Evolutionary conservation across 2,113 vertebrate species (phyloP).

Genomic region (Neogale vison): DNA sequence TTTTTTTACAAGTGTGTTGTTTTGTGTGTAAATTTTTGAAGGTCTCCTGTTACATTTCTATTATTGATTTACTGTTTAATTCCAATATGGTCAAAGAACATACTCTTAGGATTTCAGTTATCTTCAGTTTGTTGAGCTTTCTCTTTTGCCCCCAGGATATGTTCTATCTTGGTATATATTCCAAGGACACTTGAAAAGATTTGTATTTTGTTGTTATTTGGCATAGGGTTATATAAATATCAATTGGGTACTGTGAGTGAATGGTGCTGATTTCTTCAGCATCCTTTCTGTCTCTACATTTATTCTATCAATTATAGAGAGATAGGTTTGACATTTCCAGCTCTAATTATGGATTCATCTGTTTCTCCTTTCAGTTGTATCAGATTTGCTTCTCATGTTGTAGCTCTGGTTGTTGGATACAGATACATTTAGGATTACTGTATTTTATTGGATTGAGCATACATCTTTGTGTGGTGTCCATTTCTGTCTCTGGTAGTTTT

Average conservation of each 20-base stretch:
- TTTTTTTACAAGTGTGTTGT: neutral
- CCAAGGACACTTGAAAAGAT: neutral
- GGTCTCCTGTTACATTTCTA: neutral
- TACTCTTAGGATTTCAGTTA: neutral
- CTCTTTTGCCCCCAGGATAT: neutral
- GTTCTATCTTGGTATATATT: neutral
- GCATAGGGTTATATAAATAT: neutral
- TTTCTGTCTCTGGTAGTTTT: neutral
- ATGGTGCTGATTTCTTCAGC: neutral
- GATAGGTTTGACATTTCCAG: neutral
- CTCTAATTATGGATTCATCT: neutral
- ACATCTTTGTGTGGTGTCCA: neutral
- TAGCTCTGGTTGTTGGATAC: neutral
- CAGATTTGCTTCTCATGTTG: neutral
- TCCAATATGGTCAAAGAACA: neutral
- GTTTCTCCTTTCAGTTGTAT: conserved; percentile 3
- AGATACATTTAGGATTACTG: neutral
- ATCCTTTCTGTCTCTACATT: neutral
- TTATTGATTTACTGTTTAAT: neutral
- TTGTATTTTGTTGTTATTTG: neutral
- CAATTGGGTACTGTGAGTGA: neutral
- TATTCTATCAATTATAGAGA: neutral
- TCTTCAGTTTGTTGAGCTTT: neutral
- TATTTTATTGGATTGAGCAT: neutral
- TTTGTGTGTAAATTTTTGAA: neutral